phyloP scores from a whole-genome alignment of 2,888 invertebrate genomes.

The Phorcus lineatus region DNA sequence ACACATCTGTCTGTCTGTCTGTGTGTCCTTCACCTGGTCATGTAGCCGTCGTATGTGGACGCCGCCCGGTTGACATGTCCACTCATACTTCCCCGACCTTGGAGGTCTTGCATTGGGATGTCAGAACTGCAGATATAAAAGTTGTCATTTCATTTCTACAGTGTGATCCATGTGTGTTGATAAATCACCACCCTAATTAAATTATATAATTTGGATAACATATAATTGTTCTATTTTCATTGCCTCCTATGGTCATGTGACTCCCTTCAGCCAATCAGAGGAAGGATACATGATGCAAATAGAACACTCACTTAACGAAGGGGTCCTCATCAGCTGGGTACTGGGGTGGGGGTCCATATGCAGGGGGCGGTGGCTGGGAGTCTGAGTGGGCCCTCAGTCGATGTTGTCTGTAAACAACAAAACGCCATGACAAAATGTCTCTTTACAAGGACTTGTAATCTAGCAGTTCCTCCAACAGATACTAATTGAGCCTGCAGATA shows the following conservation, averaged over 20 bases:
- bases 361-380: slow-evolving; percentile 28
- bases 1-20: not conserved
- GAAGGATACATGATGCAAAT: not conserved
- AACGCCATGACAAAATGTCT: no score
- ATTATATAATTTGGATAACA: no score
- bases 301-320: slow-evolving; percentile 21
- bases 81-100: not conserved
- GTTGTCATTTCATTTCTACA: no score
- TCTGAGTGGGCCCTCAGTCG: not conserved
- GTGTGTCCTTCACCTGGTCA: slow-evolving; percentile 5
- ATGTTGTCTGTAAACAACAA: slow-evolving; percentile 5
- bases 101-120: slow-evolving; percentile 31
- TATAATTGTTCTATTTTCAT: no score
- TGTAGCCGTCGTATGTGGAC: slow-evolving; percentile 26
- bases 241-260: not conserved
- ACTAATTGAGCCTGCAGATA: no score
- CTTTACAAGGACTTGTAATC: no score
- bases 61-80: slow-evolving; percentile 2
- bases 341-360: slow-evolving; percentile 17
- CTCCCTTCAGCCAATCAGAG: not conserved
- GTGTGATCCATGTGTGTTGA: no score
- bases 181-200: no score
- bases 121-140: slow-evolving; percentile 21
- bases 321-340: slow-evolving; percentile 27
- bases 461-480: no score